Base-by-base conservation (phyloP, 2,888 invertebrate species). In the Petrolisthes cinctipes region DNA sequence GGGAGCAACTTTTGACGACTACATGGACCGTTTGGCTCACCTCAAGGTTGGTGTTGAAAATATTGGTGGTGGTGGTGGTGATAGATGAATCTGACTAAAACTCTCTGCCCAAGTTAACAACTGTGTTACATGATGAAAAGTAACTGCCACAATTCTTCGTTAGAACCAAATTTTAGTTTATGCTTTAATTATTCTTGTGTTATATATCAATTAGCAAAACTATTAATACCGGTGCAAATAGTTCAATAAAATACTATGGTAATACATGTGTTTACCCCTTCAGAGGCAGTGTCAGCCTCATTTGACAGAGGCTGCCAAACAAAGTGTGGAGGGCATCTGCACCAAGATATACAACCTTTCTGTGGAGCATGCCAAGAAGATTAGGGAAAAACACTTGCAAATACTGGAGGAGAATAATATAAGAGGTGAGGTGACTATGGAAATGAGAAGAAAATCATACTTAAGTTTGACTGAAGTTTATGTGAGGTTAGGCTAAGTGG, bases 291-390 rank as follows among this genome's bases (percentile, higher is more conserved):
- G 98, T 93, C 98, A 99, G 93, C 98, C 98, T 4, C 98, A 98
- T 93, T 94, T 99, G 87, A 96, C 97, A 9, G 98, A 98, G 93
- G 98, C 98, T 0, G 98, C 98, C 0, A 98, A 97, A 93, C 95
- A 95, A 66, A 98, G 98, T 14, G 98, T 99, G 5, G 98, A 99
- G 93, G 97, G 98, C 68, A 97, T 99, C 91, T 99, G 98, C 93
- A 94, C 96, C 85, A 99, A 99, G 94, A 97, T 99, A 91, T 98
- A 97, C 93, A 96, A 97, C 92, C 94, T 98, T 79, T 97, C 98
- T 0, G 96, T 96, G 53, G 98, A 99, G 92, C 96, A 97, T 93
- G 97, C 97, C 5, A 96, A 96, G 90, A 98, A 97, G 93, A 96
- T 98, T 75, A 94, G 96, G 90, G 98, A 98, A 92, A 96, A 96